phyloP scores from a whole-genome alignment of 2,797 vertebrate genomes.

The Enteromius afrohamiltoni region DNA sequence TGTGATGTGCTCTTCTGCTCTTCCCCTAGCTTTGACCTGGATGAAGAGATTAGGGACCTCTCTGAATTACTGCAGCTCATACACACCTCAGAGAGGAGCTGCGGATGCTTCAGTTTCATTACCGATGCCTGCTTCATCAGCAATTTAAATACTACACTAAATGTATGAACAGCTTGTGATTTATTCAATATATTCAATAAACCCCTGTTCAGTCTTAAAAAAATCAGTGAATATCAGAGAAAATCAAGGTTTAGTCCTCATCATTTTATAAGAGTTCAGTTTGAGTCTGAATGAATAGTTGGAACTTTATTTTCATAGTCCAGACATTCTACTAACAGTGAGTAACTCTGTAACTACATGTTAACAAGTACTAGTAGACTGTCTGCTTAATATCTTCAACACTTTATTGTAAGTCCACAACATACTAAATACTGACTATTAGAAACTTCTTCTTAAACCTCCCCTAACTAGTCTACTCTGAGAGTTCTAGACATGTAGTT shows the following conservation, averaged over 20 bases:
- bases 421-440: too few relatives aligned
- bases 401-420: too few relatives aligned
- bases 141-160: neutral
- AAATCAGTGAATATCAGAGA: neutral
- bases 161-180: neutral
- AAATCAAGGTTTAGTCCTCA: neutral
- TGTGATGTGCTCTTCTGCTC: conserved; percentile 51
- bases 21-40: conserved; percentile 47
- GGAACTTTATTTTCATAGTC: neutral
- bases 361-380: too few relatives aligned
- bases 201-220: neutral
- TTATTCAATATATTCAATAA: neutral
- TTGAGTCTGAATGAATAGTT: neutral
- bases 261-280: neutral
- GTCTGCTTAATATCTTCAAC: too few relatives aligned
- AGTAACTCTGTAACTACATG: too few relatives aligned
- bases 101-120: neutral
- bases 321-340: too few relatives aligned
- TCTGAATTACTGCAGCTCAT: neutral
- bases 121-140: neutral
- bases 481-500: too few relatives aligned
- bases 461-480: too few relatives aligned
- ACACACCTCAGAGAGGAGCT: neutral
- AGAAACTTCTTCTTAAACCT: too few relatives aligned
- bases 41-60: conserved; percentile 51